These are phyloP conservation scores for Diabrotica undecimpunctata DNA, from an alignment of 1,140 invertebrate genomes.

Conservation along the genomic window DNA sequence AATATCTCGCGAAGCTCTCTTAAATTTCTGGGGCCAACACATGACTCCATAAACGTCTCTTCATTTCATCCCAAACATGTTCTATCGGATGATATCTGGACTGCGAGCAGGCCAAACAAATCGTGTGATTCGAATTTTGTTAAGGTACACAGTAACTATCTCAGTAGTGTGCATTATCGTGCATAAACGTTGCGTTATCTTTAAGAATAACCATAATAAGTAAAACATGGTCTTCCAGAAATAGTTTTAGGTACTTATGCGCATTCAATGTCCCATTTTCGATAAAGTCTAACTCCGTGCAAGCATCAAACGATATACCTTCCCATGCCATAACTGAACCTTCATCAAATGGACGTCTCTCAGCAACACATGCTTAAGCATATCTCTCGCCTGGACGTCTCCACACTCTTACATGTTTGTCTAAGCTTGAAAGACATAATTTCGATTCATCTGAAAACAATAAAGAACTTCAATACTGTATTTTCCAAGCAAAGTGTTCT, in stretches of 20 bases:
- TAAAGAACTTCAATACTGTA: background rate
- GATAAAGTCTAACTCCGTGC: slow-evolving; percentile 1
- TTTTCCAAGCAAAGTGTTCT: background rate
- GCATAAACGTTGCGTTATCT: background rate
- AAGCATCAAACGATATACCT: background rate
- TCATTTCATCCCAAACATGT: slow-evolving; percentile 7
- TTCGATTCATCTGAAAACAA: background rate
- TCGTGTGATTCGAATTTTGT: background rate
- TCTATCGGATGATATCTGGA: slow-evolving; percentile 3
- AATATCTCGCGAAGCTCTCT: background rate
- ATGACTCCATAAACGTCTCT: background rate
- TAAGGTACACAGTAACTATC: background rate
- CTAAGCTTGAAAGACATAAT: background rate
- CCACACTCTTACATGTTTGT: background rate
- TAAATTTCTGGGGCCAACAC: background rate
- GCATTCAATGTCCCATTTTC: background rate
- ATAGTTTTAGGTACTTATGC: background rate
- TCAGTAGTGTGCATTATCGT: slow-evolving; percentile 1
- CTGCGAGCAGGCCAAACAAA: slow-evolving; percentile 7
- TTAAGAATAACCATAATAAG: background rate
- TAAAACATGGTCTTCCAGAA: background rate
- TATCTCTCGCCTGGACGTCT: slow-evolving; percentile 8
- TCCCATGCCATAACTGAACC: slow-evolving; percentile 3
- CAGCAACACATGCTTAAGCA: slow-evolving; percentile 5
- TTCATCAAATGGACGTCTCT: slow-evolving; percentile 4